These are phyloP conservation scores for Smithornis capensis DNA, from an alignment of 2,113 vertebrate genomes.

Conservation along the genomic window DNA sequence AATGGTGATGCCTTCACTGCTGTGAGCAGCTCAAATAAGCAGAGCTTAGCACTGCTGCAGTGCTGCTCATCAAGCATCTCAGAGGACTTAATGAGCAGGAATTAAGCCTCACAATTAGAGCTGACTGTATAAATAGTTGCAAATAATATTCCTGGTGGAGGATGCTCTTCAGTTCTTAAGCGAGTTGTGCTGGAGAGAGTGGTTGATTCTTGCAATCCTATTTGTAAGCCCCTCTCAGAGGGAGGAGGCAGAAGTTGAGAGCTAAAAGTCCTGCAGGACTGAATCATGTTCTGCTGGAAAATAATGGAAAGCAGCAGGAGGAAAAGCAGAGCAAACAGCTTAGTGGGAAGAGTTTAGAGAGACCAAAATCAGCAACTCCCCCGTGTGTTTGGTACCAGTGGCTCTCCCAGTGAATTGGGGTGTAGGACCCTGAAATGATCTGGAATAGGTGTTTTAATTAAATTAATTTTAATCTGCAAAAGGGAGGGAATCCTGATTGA, in stretches of 20 bases:
- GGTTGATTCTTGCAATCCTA: not conserved
- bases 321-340: not conserved
- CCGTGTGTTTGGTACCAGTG: no score
- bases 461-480: not conserved
- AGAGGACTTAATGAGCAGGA: not conserved
- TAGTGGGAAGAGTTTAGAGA: not conserved
- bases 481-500: not conserved
- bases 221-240: not conserved
- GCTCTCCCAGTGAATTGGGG: not conserved
- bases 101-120: not conserved
- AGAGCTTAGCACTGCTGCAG: not conserved
- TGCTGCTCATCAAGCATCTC: not conserved
- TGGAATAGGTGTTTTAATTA: not conserved
- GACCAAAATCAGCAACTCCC: fast-evolving
- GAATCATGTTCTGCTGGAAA: not conserved
- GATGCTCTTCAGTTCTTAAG: not conserved
- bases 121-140: not conserved
- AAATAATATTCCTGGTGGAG: not conserved
- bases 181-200: not conserved
- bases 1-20: not conserved
- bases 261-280: not conserved
- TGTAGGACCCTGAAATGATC: not conserved
- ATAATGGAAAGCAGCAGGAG: not conserved
- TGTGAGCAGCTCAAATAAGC: not conserved
- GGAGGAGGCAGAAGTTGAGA: not conserved